These are phyloP conservation scores for Lepidurus couesii DNA, from an alignment of 1,140 invertebrate species.

Conservation along the genomic window DNA sequence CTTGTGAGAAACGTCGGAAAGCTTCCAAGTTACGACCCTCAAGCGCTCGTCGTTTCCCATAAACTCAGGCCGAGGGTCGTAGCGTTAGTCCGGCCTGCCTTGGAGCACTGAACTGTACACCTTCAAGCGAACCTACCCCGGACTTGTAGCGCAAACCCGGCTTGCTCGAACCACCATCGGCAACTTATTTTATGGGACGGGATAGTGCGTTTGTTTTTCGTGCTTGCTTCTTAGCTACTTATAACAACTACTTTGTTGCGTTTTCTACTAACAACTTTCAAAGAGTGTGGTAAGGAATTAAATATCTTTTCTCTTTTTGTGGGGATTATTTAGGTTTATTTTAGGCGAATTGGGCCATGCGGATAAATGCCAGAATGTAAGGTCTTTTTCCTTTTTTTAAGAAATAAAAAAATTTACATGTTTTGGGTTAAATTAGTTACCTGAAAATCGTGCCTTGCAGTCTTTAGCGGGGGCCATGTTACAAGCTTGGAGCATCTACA, in stretches of 20 bases:
- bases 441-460: constrained; percentile 65
- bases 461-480: constrained; percentile 66
- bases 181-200: too few species aligned
- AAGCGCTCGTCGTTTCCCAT: too few species aligned
- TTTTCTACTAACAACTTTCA: not conserved
- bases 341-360: constrained; percentile 53
- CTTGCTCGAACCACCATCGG: too few species aligned
- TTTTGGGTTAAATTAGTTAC: constrained; percentile 56
- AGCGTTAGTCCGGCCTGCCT: too few species aligned
- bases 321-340: constrained; percentile 48
- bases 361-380: constrained; percentile 55
- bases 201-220: not conserved
- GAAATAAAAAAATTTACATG: not conserved
- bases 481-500: constrained; percentile 69
- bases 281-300: not conserved
- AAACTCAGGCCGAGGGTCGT: too few species aligned
- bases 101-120: too few species aligned
- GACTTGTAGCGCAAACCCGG: too few species aligned
- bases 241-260: not conserved
- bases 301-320: constrained; percentile 19
- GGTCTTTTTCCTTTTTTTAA: not conserved
- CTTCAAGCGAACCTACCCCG: too few species aligned
- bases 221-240: not conserved
- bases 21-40: too few species aligned
- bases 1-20: too few species aligned